Percentiles rank a stretch among this genome's conserved stretches.
These are phyloP conservation scores for Ceratoteleas bidentatus DNA, from an alignment of 1,140 invertebrate species.

Conservation along the genomic window DNA sequence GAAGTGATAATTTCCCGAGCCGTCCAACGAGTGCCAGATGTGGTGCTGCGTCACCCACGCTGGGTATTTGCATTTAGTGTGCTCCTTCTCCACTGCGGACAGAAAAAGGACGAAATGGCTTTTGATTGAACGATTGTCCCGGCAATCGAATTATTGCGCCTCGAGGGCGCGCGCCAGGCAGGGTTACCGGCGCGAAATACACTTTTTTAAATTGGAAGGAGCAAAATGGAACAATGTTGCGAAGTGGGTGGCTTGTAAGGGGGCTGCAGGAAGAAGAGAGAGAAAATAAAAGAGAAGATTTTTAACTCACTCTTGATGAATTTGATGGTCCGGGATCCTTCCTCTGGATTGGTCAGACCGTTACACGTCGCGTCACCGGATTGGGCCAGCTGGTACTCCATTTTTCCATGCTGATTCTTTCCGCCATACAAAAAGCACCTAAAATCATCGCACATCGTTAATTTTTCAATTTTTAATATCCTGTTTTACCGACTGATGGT, in stretches of 20 bases:
- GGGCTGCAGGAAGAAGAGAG: no score
- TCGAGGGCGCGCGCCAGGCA: slow-evolving; percentile 4
- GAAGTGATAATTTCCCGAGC: slow-evolving; percentile 81
- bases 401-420: slow-evolving; percentile 71
- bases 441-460: no score
- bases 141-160: slow-evolving; percentile 20
- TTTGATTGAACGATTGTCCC: slow-evolving; percentile 50
- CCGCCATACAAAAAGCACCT: slow-evolving; percentile 85
- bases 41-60: slow-evolving; percentile 82
- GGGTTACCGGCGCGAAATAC: not conserved
- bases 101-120: slow-evolving; percentile 23
- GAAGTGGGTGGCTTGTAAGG: no score
- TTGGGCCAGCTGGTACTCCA: slow-evolving; percentile 82
- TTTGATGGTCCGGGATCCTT: slow-evolving; percentile 83
- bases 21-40: slow-evolving; percentile 84
- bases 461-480: no score
- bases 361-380: slow-evolving; percentile 85
- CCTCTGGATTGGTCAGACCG: slow-evolving; percentile 82
- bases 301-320: slow-evolving; percentile 81
- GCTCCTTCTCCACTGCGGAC: slow-evolving; percentile 51
- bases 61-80: slow-evolving; percentile 82
- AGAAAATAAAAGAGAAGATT: no score
- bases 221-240: no score
- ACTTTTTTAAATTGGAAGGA: no score
- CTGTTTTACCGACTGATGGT: no score